Base-by-base conservation (phyloP, 2,113 vertebrate species). In the Albula goreensis region DNA sequence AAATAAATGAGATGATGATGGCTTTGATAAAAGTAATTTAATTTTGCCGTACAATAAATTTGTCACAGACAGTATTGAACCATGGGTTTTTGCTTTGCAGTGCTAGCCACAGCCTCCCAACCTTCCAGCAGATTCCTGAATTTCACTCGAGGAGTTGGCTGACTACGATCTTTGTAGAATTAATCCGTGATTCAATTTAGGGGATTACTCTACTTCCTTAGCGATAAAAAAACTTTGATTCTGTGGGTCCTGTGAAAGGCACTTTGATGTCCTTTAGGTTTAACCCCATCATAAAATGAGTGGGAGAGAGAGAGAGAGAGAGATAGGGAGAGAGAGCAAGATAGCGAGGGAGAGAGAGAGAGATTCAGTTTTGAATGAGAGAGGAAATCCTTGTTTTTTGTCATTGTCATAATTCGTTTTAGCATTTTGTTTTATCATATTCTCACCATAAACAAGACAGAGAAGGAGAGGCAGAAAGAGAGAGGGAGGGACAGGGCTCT, bases 181-280 rank as follows among this genome's bases (percentile, higher is more conserved):
- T 82, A 86, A 80, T 85, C 82, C 83, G 84, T 49, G 25, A 82
- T 86, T 86, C 80, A 82, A 89, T 89, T 83, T 87, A 85, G 74
- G 86, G 88, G 80, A 83, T 89, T 87, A 87, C 74, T 2, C 50
- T 13, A 83, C 86, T 81, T 66, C 78, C 85, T 78, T 78, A 84
- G 83, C 81, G 83, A 78, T 51, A 74, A 81, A 78, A 79, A 10
- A 22, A 81, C 19, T 70, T 79, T 80, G 52, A 80, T 77, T 31
- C 66, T 41, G 31, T 70, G 52, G 56, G 80, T 87, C 81, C 66
- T 80, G 49, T 25, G 70, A 50, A 57, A 22, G 50, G 12, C 81
- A 85, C 60, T 66, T 31, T 63, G 80, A 82, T 53, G 63, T 78
- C 63, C 78, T 57, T 12, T 41, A 22, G 66, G 82, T 83, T 88